Evolutionary conservation across 2,797 vertebrate species (phyloP), one percentile per base, ranked within the genome.

Genomic region (Peromyscus eremicus): DNA sequence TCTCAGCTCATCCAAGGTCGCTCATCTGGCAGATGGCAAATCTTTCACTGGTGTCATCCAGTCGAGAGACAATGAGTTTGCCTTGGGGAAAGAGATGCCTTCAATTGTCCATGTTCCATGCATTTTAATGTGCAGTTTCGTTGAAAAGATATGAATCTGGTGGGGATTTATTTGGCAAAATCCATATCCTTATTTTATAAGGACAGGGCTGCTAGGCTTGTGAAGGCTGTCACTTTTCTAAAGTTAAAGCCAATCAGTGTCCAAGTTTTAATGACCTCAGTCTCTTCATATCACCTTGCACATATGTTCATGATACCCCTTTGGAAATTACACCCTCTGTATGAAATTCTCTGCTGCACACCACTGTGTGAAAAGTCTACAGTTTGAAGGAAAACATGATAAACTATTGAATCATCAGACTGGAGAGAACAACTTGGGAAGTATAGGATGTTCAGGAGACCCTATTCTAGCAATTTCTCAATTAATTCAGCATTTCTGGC

Each of bases 41-140:
- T 6, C 2, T 16, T 40, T 94, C 90, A 55, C 11, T 43, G 27
- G 12, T 40, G 29, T 90, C 73, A 60, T 55, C 3, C 0, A 19
- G 40, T 80, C 40, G 40, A 57, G 23, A 95, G 43, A 75, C 89
- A 95, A n/a, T 96, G 89, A 87, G 34, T 94, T 97, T 95, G 60
- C 34, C 64, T 86, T 68, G 40, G 46, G 96, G 70, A 93, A 84
- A 75, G 79, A 80, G 82, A 68, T 49, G 55, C 43, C 92, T 94
- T 81, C 17, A 57, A 0, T 55, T 82, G 46, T 79, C 37, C 75
- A 2, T 93, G 76, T 27, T 82, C 92, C 79, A 85, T 82, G 68
- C 55, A 93, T 82, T 95, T 88, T 91, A 84, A 90, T 84, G 40
- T 62, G 10, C 25, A 77, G 37, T 9, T 84, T 81, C 29, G 5